A percentile compares a stretch with the other conserved stretches of the same genome.
Conservation (phyloP, 2,888 invertebrate genomes). For the Drepana falcataria region DNA sequence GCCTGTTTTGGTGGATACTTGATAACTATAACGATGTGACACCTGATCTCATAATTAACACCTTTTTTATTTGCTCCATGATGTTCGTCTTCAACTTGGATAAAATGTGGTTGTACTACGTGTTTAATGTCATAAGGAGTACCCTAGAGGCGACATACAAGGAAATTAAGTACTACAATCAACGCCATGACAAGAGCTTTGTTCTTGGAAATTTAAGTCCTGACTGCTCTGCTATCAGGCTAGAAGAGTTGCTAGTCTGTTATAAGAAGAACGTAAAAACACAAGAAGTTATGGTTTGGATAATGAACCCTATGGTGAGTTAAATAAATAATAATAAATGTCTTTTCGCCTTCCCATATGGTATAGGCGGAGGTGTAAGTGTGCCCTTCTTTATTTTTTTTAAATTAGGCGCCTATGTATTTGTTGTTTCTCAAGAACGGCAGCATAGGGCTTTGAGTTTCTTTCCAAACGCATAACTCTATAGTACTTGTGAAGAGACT, state of each 20-base stretch:
- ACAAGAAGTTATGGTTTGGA: slow-evolving; percentile 6
- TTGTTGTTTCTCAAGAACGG: too few relatives aligned
- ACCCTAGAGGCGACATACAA: slow-evolving; percentile 6
- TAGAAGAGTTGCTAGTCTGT: slow-evolving; percentile 1
- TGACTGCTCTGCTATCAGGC: not conserved
- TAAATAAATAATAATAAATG: not conserved
- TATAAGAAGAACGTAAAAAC: slow-evolving; percentile 7
- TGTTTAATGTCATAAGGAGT: slow-evolving; percentile 6
- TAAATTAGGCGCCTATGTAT: too few relatives aligned
- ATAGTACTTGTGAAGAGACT: too few relatives aligned
- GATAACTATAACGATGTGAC: too few relatives aligned
- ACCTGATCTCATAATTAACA: not conserved
- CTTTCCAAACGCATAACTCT: too few relatives aligned
- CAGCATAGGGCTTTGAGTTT: too few relatives aligned
- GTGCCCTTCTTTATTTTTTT: too few relatives aligned
- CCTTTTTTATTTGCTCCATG: not conserved
- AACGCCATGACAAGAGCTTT: not conserved
- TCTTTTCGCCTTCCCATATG: too few relatives aligned
- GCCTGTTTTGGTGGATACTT: not conserved
- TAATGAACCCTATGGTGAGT: slow-evolving; percentile 10
- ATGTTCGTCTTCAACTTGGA: slow-evolving; percentile 1
- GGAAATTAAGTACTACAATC: slow-evolving; percentile 1
- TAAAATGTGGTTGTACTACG: slow-evolving; percentile 8
- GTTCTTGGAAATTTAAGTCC: not conserved
- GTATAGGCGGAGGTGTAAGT: too few relatives aligned